phyloP scores from a whole-genome alignment of 2,797 vertebrate species.

The Paratrypauchen microcephalus region DNA sequence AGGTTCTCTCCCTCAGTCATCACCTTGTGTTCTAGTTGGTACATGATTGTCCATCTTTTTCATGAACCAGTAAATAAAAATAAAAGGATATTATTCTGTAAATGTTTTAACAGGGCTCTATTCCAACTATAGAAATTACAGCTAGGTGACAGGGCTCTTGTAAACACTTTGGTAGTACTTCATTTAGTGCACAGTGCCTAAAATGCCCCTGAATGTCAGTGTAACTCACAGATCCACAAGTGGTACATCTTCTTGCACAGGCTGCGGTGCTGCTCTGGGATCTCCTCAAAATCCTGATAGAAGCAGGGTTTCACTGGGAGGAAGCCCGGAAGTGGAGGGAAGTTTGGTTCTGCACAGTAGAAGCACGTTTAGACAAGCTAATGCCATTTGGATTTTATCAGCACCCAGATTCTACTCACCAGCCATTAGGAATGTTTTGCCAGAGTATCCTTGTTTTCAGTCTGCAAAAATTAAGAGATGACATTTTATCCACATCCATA shows the following conservation, averaged over 20 bases:
- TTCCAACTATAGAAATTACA: constrained; percentile 22
- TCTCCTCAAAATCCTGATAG: constrained; percentile 97
- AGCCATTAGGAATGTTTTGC: constrained; percentile 50
- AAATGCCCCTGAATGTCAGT: background rate
- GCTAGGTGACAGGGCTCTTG: constrained; percentile 29
- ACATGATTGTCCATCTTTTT: background rate
- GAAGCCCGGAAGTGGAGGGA: constrained; percentile 92
- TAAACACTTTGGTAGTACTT: constrained; percentile 30
- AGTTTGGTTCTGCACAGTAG: constrained; percentile 84
- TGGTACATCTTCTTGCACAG: constrained; percentile 95
- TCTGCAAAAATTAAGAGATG: constrained; percentile 26
- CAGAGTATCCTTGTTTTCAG: constrained; percentile 12
- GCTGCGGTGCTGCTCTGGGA: constrained; percentile 91
- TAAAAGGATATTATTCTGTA: background rate
- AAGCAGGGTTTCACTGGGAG: constrained; percentile 96
- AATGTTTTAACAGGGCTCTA: background rate
- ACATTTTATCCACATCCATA: constrained; percentile 7
- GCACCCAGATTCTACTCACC: constrained; percentile 44
- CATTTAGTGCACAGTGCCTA: background rate
- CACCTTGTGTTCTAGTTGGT: background rate
- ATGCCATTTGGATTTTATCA: background rate
- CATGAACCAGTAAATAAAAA: background rate
- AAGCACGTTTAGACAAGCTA: constrained; percentile 3
- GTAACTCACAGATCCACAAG: constrained; percentile 95
- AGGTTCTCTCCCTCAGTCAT: too few species aligned